Conservation (phyloP, 1,140 invertebrate species). For the Zelostemma sp. region DNA sequence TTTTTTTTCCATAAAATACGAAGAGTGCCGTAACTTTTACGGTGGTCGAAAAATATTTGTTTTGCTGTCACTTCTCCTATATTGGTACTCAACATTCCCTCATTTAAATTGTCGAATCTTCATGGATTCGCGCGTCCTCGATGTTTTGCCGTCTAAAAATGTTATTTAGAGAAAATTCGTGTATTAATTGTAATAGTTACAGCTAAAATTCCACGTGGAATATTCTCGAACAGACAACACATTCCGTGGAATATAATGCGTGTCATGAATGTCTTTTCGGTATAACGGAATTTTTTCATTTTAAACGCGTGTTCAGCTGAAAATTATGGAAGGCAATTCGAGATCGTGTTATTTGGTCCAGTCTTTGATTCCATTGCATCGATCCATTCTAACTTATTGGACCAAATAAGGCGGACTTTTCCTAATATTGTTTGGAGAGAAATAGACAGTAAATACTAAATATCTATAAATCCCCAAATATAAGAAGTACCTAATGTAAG, state of each 20-base stretch:
- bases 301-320: background rate
- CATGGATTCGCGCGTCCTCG: background rate
- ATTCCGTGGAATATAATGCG: too few relatives aligned
- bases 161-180: background rate
- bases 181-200: background rate
- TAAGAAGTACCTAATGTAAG: background rate
- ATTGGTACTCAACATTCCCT: background rate
- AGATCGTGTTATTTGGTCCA: too few relatives aligned
- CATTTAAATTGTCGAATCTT: background rate
- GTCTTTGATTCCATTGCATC: too few relatives aligned
- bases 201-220: background rate
- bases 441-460: slow-evolving; percentile 1
- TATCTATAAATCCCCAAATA: background rate
- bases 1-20: background rate
- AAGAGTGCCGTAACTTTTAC: background rate
- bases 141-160: slow-evolving; percentile 1
- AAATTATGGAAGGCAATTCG: too few relatives aligned
- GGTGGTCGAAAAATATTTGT: background rate
- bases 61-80: background rate
- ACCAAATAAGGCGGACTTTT: background rate
- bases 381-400: background rate
- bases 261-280: background rate
- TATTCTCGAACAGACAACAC: background rate
- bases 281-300: background rate
- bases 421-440: background rate